Evolutionary conservation across 2,113 vertebrate genomes (phyloP).

Genomic region (Apus apus): DNA sequence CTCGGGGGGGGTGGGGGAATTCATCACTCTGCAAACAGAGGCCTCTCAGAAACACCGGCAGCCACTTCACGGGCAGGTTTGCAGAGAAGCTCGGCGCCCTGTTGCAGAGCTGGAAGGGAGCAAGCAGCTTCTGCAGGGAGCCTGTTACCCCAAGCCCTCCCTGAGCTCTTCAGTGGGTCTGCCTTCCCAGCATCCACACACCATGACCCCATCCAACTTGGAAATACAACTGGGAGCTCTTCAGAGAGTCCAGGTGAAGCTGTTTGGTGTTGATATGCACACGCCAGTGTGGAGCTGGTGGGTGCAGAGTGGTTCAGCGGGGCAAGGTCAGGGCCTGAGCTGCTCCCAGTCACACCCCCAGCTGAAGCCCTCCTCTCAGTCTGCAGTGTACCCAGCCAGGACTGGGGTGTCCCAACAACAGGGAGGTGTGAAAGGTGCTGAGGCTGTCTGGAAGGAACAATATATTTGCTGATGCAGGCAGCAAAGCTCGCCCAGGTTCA

Average conservation of each 20-base stretch:
- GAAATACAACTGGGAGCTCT: background rate
- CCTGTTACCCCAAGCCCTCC: accelerated
- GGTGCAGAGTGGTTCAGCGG: background rate
- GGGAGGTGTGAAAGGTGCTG: background rate
- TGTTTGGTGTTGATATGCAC: background rate
- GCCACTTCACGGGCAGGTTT: constrained; percentile 19
- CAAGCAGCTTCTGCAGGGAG: background rate
- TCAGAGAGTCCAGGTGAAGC: background rate
- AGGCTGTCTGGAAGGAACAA: background rate
- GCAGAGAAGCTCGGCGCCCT: background rate
- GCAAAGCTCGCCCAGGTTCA: background rate
- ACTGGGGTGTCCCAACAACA: accelerated
- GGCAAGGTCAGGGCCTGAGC: background rate
- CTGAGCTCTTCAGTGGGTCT: background rate
- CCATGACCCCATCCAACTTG: background rate
- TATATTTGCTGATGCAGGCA: background rate
- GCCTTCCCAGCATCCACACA: accelerated
- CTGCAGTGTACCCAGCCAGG: background rate
- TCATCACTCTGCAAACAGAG: constrained; percentile 20
- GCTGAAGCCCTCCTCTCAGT: background rate
- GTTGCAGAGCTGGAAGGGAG: background rate
- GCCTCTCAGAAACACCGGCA: background rate
- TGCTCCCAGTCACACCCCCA: accelerated
- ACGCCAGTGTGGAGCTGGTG: accelerated
- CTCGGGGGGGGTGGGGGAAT: background rate